A percentile compares a stretch with the other conserved stretches of the same genome.
Conservation (phyloP, 2,888 invertebrate species). For the Zonitis immaculata region DNA sequence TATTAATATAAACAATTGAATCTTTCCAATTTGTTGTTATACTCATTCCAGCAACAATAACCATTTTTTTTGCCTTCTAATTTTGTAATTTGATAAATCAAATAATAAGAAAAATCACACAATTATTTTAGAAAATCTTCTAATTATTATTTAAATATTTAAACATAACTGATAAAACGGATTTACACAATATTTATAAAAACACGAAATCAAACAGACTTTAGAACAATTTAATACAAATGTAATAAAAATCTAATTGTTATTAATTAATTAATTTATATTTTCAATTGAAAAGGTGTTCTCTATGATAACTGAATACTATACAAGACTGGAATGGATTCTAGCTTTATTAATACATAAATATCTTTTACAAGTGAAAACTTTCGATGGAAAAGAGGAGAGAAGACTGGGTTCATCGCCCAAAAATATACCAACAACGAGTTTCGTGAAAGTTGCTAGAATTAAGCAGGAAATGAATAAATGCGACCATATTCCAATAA, state of each 20-base stretch:
- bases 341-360: constrained; percentile 27
- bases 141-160: background rate
- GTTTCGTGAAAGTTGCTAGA: background rate
- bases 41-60: constrained; percentile 24
- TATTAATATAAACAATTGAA: constrained; percentile 21
- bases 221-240: background rate
- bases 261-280: background rate
- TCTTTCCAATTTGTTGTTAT: constrained; percentile 19
- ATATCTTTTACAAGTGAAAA: constrained; percentile 30
- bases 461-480: background rate
- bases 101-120: background rate
- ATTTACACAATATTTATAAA: background rate
- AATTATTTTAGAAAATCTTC: too few species aligned
- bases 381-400: constrained; percentile 18
- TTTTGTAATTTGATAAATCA: too few species aligned
- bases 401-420: constrained; percentile 23
- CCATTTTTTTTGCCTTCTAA: constrained; percentile 31
- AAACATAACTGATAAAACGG: background rate
- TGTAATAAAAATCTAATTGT: background rate
- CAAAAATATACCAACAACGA: constrained; percentile 24
- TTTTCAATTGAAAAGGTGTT: background rate
- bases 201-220: background rate
- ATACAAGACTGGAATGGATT: constrained; percentile 17
- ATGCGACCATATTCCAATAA: background rate
- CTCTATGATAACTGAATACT: constrained; percentile 1